phyloP scores from a whole-genome alignment of 2,797 vertebrate species.

The Smutsia temminckii region DNA sequence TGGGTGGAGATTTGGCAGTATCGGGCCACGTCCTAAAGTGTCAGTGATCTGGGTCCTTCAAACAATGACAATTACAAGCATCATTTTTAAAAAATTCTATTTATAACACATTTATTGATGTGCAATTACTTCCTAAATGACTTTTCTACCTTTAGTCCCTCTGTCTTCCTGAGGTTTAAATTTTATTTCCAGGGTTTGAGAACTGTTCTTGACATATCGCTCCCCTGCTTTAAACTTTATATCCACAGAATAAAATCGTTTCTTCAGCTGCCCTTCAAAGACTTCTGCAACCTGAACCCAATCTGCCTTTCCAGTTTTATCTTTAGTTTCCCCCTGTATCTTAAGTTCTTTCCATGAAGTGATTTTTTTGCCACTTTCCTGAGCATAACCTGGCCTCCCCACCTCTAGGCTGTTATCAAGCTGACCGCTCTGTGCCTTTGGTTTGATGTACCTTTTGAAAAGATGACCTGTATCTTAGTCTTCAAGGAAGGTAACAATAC shows the following conservation, averaged over 20 bases:
- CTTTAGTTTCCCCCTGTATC: neutral
- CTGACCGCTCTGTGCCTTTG: neutral
- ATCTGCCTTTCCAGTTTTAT: neutral
- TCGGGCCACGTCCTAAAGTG: neutral
- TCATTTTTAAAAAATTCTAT: neutral
- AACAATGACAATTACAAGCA: neutral
- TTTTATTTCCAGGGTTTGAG: conserved; percentile 33
- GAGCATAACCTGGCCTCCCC: neutral
- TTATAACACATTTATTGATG: neutral
- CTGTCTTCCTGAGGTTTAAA: neutral
- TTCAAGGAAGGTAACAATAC: conserved; percentile 43
- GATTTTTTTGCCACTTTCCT: neutral
- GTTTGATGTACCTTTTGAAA: conserved; percentile 12
- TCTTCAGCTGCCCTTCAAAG: conserved; percentile 51
- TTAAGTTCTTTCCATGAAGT: neutral
- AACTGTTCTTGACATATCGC: neutral
- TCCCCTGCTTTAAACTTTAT: conserved; percentile 31
- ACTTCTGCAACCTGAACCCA: conserved; percentile 27
- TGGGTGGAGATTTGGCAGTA: neutral
- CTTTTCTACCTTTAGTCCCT: neutral
- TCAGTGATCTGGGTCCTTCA: neutral
- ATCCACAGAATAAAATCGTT: conserved; percentile 47
- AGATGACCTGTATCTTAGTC: neutral
- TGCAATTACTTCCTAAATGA: neutral
- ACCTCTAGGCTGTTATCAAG: neutral